Conservation (phyloP, 2,888 invertebrate species). For the Alloplasta piceator region DNA sequence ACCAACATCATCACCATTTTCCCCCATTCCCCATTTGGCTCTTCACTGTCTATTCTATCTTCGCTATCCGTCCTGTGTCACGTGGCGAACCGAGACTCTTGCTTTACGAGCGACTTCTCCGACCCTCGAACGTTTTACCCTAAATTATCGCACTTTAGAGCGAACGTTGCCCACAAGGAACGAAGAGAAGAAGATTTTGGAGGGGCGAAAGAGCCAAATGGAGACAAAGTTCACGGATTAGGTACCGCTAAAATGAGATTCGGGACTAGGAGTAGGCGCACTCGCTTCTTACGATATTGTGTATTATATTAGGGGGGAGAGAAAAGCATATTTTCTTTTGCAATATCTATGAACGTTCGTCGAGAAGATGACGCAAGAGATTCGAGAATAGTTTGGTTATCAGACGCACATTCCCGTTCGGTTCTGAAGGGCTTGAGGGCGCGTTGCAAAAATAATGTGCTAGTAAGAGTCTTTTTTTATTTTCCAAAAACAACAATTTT, state of each 20-base stretch:
- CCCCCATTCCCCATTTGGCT: constrained; percentile 6
- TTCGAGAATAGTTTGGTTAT: constrained; percentile 2
- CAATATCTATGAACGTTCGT: constrained; percentile 14
- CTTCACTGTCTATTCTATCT: constrained; percentile 17
- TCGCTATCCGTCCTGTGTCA: background rate
- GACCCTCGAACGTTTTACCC: background rate
- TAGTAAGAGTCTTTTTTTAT: too few species aligned
- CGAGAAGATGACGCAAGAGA: constrained; percentile 5
- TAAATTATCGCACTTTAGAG: background rate
- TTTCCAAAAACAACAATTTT: too few species aligned
- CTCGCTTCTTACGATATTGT: background rate
- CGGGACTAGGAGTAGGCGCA: background rate
- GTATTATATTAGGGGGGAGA: background rate
- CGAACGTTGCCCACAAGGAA: background rate
- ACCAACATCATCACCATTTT: constrained; percentile 38
- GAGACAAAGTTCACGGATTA: background rate
- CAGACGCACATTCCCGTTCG: background rate
- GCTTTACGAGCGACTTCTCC: background rate
- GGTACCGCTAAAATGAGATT: background rate
- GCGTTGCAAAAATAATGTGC: too few species aligned
- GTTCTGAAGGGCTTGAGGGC: background rate
- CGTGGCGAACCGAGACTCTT: background rate
- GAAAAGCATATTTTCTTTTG: constrained; percentile 9
- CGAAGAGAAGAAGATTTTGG: background rate
- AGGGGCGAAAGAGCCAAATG: background rate